Base-by-base conservation (phyloP, 30 jellyfish, hydroid and myxozoan genomes). In the Aurelia aurita region DNA sequence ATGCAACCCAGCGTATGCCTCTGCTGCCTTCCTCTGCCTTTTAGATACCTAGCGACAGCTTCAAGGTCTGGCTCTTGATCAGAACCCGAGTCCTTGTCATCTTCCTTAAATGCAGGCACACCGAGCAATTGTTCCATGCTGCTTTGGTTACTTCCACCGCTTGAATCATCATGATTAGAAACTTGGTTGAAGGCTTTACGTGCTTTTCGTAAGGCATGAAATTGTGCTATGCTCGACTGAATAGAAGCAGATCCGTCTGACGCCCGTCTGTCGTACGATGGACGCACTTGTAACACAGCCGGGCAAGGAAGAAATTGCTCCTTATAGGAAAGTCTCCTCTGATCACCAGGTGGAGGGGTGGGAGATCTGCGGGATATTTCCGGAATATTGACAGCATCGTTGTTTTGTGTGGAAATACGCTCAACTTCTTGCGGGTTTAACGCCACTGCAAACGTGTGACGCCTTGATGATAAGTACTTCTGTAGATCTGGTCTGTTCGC, bases 161-260 rank as follows among this genome's bases (percentile, higher is more conserved):
- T 84, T 25, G 91, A 79, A 20, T 82, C 89, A 51, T 67, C 95
- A 57, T 86, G 74, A 58, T 74, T 72, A 16, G 92, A 79, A 23
- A 69, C 89, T 69, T 75, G 95, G 29, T 75, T 85, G 65, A 74
- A 74, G 11, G 89, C 87, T 47, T 61, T 67, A 32, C 84, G 90
- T 54, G 96, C 89, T 69, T 65, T 74, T 32, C 96, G 91, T 54
- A 82, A 85, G 32, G 95, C 90, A 72, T 93, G 95, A 65, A 93
- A 93, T 84, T 93, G 97, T 12, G 97, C 97, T 46, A 93, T 93
- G 47, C 93, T 86, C 15, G 93, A 81, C 45, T 93, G 98, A 10
- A 93, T 68, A 5, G 98, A 88, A 6, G 98, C 98, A 3, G 98
- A 88, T 9, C 98, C 98, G 62, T 93, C 98, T 3, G 98, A 93